phyloP scores from a whole-genome alignment of 2,888 invertebrate species.

The Protula sp. region DNA sequence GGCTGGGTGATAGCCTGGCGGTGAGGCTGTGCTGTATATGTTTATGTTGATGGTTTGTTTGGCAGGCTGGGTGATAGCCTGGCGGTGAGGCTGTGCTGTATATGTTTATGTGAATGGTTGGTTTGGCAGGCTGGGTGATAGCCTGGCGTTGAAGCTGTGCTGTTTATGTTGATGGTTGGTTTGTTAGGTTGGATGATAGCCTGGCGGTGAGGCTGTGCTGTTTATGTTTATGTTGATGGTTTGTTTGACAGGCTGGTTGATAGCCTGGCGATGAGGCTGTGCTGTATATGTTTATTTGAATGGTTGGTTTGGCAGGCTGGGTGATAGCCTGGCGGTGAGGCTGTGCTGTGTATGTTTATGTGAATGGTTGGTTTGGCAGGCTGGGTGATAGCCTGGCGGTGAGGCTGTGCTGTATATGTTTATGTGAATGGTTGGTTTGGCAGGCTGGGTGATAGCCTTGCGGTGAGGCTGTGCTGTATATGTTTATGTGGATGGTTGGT shows the following conservation, averaged over 20 bases:
- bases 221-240: too few species aligned
- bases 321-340: background rate
- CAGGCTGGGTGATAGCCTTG: background rate
- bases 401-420: background rate
- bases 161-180: background rate
- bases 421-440: background rate
- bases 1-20: background rate
- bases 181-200: background rate
- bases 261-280: background rate
- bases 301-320: background rate
- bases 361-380: too few species aligned
- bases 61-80: background rate
- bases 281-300: background rate
- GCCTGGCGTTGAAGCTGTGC: background rate
- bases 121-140: background rate
- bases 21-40: background rate
- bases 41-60: too few species aligned
- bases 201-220: background rate
- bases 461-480: background rate
- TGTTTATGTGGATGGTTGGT: too few species aligned
- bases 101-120: too few species aligned
- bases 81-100: background rate
- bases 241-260: background rate
- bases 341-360: background rate
- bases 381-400: background rate